Conservation (phyloP, 1,140 invertebrate species). For the Lordiphosa collinella region DNA sequence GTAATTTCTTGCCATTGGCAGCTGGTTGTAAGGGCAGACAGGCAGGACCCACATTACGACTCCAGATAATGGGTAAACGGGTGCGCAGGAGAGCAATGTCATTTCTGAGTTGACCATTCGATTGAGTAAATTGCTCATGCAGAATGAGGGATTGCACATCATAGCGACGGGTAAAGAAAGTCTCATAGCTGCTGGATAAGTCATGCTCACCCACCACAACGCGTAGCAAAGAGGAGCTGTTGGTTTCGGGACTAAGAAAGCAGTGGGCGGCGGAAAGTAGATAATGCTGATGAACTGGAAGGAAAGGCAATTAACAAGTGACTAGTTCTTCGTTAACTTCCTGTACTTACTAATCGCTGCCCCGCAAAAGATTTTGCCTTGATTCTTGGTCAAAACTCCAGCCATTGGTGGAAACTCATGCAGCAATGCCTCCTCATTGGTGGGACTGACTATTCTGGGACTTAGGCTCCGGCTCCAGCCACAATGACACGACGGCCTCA, state of each 20-base stretch:
- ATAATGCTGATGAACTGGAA: constrained; percentile 63
- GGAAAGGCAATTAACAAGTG: too few relatives aligned
- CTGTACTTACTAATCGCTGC: constrained; percentile 70
- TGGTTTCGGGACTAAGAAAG: constrained; percentile 54
- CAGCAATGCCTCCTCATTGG: constrained; percentile 42
- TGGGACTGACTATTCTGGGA: constrained; percentile 46
- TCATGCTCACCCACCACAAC: constrained; percentile 73
- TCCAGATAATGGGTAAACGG: constrained; percentile 49
- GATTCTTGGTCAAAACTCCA: constrained; percentile 55
- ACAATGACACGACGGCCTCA: constrained; percentile 56
- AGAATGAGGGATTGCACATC: constrained; percentile 50
- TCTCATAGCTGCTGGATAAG: constrained; percentile 52
- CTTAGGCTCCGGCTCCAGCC: constrained; percentile 64
- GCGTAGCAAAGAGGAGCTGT: constrained; percentile 28
- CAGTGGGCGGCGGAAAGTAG: constrained; percentile 73
- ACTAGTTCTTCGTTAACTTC: too few relatives aligned
- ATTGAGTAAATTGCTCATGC: constrained; percentile 59
- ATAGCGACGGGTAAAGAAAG: constrained; percentile 57
- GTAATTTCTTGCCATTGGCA: constrained; percentile 24
- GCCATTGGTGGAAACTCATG: constrained; percentile 77
- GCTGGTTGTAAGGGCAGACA: constrained; percentile 56
- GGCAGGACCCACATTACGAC: constrained; percentile 64
- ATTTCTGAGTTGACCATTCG: constrained; percentile 44
- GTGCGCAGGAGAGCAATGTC: constrained; percentile 70
- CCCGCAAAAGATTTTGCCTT: constrained; percentile 67